A percentile compares a stretch with the other conserved stretches of the same genome.
phyloP scores from a whole-genome alignment of 2,113 vertebrate genomes.

The Ptyas mucosa region DNA sequence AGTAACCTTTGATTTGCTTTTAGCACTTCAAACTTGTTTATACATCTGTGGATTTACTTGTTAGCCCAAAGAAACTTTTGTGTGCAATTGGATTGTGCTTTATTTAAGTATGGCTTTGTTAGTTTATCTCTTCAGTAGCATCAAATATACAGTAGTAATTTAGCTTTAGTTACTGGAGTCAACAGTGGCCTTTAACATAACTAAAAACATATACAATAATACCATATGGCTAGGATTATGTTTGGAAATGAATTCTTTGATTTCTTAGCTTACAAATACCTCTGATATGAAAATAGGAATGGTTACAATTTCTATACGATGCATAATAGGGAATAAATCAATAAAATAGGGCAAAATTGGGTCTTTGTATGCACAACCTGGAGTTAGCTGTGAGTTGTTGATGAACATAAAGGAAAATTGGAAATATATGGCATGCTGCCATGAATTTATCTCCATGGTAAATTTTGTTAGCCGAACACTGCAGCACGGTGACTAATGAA shows the following conservation, averaged over 20 bases:
- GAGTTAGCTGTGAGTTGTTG: background rate
- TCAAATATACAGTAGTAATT: background rate
- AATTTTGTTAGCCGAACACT: background rate
- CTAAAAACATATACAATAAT: background rate
- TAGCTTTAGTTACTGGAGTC: background rate
- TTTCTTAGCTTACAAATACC: background rate
- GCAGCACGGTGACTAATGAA: background rate
- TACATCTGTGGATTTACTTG: background rate
- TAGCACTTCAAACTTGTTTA: background rate
- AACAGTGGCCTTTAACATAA: background rate
- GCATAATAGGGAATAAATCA: background rate
- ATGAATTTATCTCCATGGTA: background rate
- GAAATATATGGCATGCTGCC: background rate
- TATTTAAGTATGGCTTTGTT: background rate
- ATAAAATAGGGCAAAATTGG: background rate
- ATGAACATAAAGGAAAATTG: background rate
- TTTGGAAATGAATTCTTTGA: background rate
- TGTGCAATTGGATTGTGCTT: too few species aligned
- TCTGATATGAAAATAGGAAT: background rate
- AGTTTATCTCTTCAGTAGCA: too few species aligned
- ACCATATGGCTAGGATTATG: background rate
- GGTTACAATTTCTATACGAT: background rate
- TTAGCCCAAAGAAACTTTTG: background rate
- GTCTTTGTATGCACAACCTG: background rate
- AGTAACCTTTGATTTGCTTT: background rate